Conservation (phyloP, 2,888 invertebrate species). For the Temnothorax ravouxi region DNA sequence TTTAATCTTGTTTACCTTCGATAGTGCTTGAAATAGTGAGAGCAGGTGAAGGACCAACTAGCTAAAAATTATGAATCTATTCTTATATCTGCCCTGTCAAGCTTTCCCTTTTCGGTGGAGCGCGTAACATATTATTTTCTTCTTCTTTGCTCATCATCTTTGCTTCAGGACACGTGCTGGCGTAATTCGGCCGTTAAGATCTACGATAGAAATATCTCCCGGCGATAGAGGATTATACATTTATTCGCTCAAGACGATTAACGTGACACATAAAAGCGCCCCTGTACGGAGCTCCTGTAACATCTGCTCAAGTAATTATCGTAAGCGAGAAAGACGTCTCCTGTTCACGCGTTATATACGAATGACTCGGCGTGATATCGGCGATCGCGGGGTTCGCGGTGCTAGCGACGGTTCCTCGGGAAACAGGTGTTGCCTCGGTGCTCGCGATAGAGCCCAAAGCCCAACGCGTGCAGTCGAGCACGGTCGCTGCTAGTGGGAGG, state of each 20-base stretch:
- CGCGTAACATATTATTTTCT: not conserved
- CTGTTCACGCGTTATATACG: not conserved
- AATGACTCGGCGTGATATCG: conserved; percentile 3
- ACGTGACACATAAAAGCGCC: not conserved
- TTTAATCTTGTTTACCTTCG: not conserved
- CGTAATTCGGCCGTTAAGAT: conserved; percentile 10
- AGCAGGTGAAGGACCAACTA: not conserved
- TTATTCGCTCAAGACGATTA: conserved; percentile 23
- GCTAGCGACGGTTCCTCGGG: conserved; percentile 35
- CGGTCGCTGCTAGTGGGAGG: conserved; percentile 50
- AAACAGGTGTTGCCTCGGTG: conserved; percentile 54
- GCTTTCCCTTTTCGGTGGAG: not conserved
- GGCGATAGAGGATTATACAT: not conserved
- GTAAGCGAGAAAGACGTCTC: not conserved
- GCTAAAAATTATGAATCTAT: not conserved
- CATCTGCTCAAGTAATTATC: conserved; percentile 12
- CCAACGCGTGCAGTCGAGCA: conserved; percentile 38
- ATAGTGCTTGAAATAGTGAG: not conserved
- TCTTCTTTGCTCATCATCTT: not conserved
- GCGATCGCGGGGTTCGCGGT: not conserved
- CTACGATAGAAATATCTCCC: not conserved
- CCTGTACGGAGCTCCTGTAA: not conserved
- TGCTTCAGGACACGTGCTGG: conserved; percentile 36
- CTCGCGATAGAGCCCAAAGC: conserved; percentile 34
- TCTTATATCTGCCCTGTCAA: not conserved